Percentiles rank a stretch among this genome's conserved stretches.
These are phyloP conservation scores for Urocynchramus pylzowi DNA, from an alignment of 2,113 vertebrate species.

Conservation along the genomic window DNA sequence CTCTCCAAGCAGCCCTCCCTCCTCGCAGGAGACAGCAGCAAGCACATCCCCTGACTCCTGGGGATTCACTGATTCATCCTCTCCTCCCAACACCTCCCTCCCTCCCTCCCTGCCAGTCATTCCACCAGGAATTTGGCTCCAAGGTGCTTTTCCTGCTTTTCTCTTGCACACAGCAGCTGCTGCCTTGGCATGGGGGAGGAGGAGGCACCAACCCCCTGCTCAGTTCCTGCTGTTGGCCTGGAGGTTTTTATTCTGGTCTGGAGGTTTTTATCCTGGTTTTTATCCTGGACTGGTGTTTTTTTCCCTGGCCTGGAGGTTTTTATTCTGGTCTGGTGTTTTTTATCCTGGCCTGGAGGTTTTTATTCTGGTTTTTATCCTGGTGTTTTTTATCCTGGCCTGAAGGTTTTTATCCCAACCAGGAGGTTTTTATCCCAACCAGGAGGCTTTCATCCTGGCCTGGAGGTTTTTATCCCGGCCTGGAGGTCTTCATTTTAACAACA, in stretches of 20 bases:
- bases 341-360: not conserved
- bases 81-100: not conserved
- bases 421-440: not conserved
- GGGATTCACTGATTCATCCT: not conserved
- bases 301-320: not conserved
- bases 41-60: not conserved
- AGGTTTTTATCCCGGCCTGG: not conserved
- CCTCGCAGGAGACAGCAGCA: not conserved
- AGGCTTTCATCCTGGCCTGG: not conserved
- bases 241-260: not conserved
- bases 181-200: not conserved
- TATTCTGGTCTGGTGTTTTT: not conserved
- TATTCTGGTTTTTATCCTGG: not conserved
- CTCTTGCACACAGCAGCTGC: conserved; percentile 10
- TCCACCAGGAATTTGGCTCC: not conserved
- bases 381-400: not conserved
- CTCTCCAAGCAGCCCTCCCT: not conserved
- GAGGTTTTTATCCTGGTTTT: not conserved
- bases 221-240: not conserved
- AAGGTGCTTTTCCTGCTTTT: not conserved
- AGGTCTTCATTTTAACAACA: not conserved
- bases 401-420: not conserved
- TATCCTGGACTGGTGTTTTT: not conserved
- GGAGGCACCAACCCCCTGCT: not conserved
- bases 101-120: not conserved